Evolutionary conservation across 2,888 invertebrate genomes (phyloP).

Genomic region (Chrysolina americana): DNA sequence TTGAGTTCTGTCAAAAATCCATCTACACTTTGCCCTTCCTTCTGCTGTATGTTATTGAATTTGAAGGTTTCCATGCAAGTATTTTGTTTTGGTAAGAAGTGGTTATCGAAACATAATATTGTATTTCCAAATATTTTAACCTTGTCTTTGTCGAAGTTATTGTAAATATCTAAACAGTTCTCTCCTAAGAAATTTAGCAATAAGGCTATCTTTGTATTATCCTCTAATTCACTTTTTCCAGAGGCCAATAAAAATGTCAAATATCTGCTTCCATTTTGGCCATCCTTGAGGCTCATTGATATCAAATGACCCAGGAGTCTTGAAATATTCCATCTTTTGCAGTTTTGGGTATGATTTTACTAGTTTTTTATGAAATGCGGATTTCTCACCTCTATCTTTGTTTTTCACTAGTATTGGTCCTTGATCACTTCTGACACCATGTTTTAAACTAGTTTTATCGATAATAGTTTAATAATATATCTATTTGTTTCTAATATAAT

Average conservation of each 20-base stretch:
- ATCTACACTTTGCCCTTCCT: constrained; percentile 30
- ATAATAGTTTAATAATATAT: too few relatives aligned
- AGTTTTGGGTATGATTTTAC: not conserved
- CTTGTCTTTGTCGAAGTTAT: constrained; percentile 35
- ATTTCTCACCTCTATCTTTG: too few relatives aligned
- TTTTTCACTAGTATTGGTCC: too few relatives aligned
- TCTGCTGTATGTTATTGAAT: constrained; percentile 37
- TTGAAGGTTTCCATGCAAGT: constrained; percentile 38
- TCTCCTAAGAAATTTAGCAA: constrained; percentile 31
- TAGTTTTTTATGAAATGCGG: not conserved
- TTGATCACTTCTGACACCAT: too few relatives aligned
- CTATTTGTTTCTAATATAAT: too few relatives aligned
- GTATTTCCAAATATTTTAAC: constrained; percentile 21
- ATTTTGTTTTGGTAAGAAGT: constrained; percentile 36
- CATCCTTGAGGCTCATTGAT: constrained; percentile 21
- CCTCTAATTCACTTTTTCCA: constrained; percentile 23
- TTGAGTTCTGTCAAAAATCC: constrained; percentile 11
- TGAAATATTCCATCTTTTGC: constrained; percentile 17
- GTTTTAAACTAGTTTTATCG: too few relatives aligned
- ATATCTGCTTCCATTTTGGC: constrained; percentile 31
- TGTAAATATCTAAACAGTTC: constrained; percentile 27
- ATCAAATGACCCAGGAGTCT: constrained; percentile 22
- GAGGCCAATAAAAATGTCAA: constrained; percentile 29
- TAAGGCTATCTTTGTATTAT: constrained; percentile 36
- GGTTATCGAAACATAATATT: constrained; percentile 31